Percentiles rank a stretch among this genome's conserved stretches.
These are phyloP conservation scores for Tiliqua scincoides DNA, from an alignment of 2,113 vertebrate species.

Conservation along the genomic window DNA sequence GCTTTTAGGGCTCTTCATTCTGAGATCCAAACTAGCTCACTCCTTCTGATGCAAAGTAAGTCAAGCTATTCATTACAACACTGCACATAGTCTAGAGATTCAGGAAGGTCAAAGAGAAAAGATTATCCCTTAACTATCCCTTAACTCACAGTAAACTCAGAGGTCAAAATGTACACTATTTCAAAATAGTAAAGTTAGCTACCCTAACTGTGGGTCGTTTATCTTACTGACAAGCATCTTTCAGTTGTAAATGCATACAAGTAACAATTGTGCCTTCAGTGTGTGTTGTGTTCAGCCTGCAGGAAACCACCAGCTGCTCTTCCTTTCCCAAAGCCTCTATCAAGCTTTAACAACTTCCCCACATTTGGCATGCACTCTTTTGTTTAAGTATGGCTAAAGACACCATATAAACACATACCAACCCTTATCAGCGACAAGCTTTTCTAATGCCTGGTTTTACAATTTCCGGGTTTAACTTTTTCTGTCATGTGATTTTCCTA, in stretches of 20 bases:
- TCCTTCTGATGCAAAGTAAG: neutral
- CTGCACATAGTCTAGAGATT: neutral
- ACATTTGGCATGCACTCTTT: neutral
- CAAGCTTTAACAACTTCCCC: neutral
- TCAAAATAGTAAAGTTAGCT: neutral
- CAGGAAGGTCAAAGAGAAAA: neutral
- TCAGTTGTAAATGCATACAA: neutral
- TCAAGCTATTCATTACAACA: neutral
- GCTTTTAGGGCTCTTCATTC: neutral
- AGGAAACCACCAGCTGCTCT: neutral
- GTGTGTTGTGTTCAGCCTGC: neutral
- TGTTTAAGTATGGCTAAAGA: neutral
- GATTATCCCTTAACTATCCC: neutral
- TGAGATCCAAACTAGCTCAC: too few species aligned
- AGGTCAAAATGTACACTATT: neutral
- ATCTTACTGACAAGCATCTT: neutral
- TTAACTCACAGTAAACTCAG: too few species aligned
- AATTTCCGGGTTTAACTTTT: neutral
- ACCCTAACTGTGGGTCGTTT: too few species aligned
- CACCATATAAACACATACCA: neutral
- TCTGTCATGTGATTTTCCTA: too few species aligned
- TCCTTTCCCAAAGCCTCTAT: neutral
- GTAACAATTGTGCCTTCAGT: neutral
- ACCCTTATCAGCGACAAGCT: constrained; percentile 1
- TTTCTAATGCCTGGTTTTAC: neutral